Base-by-base conservation (phyloP, 1,140 invertebrate species). In the Procambarus virginalis region DNA sequence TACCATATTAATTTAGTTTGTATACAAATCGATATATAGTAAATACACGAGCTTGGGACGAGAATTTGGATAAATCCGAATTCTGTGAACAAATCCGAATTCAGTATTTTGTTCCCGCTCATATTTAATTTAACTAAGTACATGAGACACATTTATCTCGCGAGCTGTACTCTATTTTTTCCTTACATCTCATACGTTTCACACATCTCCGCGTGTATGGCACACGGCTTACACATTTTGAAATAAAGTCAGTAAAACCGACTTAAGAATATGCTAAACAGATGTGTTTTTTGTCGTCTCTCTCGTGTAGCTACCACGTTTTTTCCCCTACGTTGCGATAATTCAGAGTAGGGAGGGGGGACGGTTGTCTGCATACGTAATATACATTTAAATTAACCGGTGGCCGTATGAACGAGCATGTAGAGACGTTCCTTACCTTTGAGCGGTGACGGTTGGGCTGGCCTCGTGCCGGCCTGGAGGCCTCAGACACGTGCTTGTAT, bases 321-420 rank as follows among this genome's bases (percentile, higher is more conserved):
- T 84, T 87, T 87, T 34, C 34, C 34, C 34, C 34, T 88, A 73
- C 58, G 55, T n/a, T 81, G n/a, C 77, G 78, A 80, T 88, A 73
- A 80, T 80, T 88, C 86, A 81, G 86, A 81, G 78, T 81, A 82
- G 78, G 86, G 79, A 75, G 78, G 78, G 68, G 68, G 68, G 68
- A 51, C 64, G 86, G 86, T 64, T 88, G 64, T 88, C 86, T 88
- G 86, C 86, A 88, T 88, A 88, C 48, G 78, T 88, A 88, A 88
- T 82, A 73, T 78, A 73, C 86, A 88, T 88, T 88, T 88, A 88
- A 88, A 88, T 88, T 88, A 82, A 75, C 77, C 78, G 58, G 78
- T 88, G 70, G 78, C 86, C 64, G 78, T 88, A 80, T 45, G 85
- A 55, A 45, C 86, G 64, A 68, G 60, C 64, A 51, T 75, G 81